Percentiles rank a stretch among this genome's conserved stretches.
Evolutionary conservation across 2,113 vertebrate species (phyloP).

Genomic region (Ailuropoda melanoleuca): DNA sequence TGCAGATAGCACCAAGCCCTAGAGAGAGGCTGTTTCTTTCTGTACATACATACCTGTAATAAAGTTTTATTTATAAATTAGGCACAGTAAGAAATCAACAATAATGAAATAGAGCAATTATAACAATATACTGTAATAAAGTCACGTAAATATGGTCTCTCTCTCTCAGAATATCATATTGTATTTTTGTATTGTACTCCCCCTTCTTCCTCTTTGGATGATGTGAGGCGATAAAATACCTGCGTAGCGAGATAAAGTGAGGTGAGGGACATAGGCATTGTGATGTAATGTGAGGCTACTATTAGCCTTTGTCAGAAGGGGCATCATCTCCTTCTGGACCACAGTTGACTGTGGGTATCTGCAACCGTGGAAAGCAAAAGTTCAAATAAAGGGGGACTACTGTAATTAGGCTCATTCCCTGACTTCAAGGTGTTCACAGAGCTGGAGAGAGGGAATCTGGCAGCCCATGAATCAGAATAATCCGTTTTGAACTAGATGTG

Average conservation of each 20-base stretch:
- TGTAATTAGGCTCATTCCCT: not conserved
- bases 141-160: not conserved
- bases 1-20: not conserved
- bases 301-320: not conserved
- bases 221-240: not conserved
- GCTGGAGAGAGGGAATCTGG: not conserved
- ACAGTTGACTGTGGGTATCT: not conserved
- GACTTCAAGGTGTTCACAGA: not conserved
- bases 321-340: not conserved
- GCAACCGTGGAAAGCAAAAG: not conserved
- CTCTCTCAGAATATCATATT: not conserved
- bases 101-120: not conserved
- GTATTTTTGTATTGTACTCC: not conserved
- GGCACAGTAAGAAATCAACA: not conserved
- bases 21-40: not conserved
- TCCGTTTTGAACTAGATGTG: not conserved
- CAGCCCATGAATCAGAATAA: not conserved
- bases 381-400: not conserved
- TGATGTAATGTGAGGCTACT: not conserved
- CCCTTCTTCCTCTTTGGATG: not conserved
- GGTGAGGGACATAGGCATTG: not conserved
- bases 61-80: not conserved
- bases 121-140: not conserved
- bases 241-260: not conserved
- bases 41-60: not conserved